These are phyloP conservation scores for Lathamus discolor DNA, from an alignment of 2,113 vertebrate genomes.

Conservation along the genomic window DNA sequence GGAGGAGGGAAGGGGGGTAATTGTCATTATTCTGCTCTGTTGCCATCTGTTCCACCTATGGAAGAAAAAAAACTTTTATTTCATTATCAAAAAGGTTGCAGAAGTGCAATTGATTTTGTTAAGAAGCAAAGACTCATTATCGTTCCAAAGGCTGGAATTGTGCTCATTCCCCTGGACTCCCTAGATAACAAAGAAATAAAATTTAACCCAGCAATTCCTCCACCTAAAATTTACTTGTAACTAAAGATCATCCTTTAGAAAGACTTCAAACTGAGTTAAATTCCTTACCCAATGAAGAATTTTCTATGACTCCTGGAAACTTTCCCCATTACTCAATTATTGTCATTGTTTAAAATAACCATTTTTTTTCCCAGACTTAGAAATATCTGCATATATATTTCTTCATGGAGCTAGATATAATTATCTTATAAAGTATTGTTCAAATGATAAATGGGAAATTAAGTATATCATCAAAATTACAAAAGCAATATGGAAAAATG, in stretches of 20 bases:
- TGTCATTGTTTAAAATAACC: background rate
- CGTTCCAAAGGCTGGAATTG: slow-evolving; percentile 9
- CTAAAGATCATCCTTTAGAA: slow-evolving; percentile 22
- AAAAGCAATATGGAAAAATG: background rate
- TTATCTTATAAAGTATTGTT: background rate
- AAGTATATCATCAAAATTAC: background rate
- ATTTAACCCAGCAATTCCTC: slow-evolving; percentile 32
- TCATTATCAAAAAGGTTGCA: slow-evolving; percentile 55
- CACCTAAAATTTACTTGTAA: slow-evolving; percentile 29
- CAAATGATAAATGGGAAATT: background rate
- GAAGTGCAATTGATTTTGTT: slow-evolving; percentile 44
- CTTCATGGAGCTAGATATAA: background rate
- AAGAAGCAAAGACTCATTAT: slow-evolving; percentile 45
- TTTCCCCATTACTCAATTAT: background rate
- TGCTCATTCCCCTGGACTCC: slow-evolving; percentile 2
- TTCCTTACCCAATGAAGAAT: background rate
- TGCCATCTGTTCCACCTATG: slow-evolving; percentile 10
- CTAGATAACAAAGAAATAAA: slow-evolving; percentile 43
- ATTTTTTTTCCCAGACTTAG: background rate
- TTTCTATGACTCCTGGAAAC: background rate
- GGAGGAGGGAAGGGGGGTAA: background rate
- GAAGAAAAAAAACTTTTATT: slow-evolving; percentile 23
- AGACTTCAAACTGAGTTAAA: background rate
- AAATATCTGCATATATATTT: background rate
- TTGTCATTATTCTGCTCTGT: slow-evolving; percentile 29